Base-by-base conservation (phyloP, 2,888 invertebrate species). In the Drosophila mimica region DNA sequence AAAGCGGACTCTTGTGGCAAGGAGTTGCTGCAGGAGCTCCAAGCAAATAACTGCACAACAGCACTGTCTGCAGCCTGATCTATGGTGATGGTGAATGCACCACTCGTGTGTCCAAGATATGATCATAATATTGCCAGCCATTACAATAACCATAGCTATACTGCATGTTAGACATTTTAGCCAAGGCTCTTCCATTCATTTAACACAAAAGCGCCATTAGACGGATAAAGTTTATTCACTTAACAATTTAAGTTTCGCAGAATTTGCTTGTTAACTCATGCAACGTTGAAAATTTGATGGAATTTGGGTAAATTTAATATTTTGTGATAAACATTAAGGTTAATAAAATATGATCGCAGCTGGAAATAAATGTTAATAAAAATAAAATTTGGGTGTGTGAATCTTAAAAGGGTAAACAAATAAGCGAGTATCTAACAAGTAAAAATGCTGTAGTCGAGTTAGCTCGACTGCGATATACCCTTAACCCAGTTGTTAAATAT, bases 1-100 rank as follows among this genome's bases (percentile, higher is more conserved):
- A 80, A 71, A 60, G 51, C 64, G 58, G 52, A 40, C 52, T 63
- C 69, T 69, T 76, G 75, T 74, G 36, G 61, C 62, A 74, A 78
- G 76, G 59, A 78, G 51, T 13, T 49, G 59, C 43, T 38, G 9
- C 49, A 72, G 73, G 54, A 73, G 49, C 56, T 34, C 33, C 8
- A 28, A 8, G 36, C 53, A 61, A 30, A 54, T 43, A 63, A 52
- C 49, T 31, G 33, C 17, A 15, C 43, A 25, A 53, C 25, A 25
- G 49, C 38, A 33, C 40, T 33, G 48, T 30, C 31, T 25, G 31
- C 31, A n/a, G 25, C 36, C 28, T 36, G 17, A 36, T 28, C 30
- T 34, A 15, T 34, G 33, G 9, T 15, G 15, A 8, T 28, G 51
- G 54, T 56, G 76, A 75, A 70, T 64, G 70, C 58, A 38, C 30